Evolutionary conservation across 1,140 invertebrate genomes (phyloP), one percentile per base, ranked within the genome.

Genomic region (Dreissena polymorpha): DNA sequence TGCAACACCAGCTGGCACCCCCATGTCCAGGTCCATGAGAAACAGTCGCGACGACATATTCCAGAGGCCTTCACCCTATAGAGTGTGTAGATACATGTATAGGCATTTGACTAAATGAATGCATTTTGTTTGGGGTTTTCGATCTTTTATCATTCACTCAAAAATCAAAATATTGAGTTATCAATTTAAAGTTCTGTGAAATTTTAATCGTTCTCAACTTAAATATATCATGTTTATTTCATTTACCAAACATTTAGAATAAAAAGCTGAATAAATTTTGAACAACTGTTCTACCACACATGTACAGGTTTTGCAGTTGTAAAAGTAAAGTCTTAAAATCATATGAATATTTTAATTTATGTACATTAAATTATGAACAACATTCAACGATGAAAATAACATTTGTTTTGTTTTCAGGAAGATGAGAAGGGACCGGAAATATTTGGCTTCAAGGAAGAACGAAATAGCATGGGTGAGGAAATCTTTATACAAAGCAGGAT

Each of bases 31-130:
- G n/a, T 85, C 88, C 16, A 86, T 90, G n/a, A 81, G 90, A 50
- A 88, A 86, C 16, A 91, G 91, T 80, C 81, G 90, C 27, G 90
- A 91, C 85, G 91, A 91, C 49, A 69, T 86, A 50, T 86, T 88
- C 64, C 69, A 86, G 23, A 80, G 88, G 21, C 86, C 86, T 18
- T 88, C 87, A 49, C 86, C 88, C 18, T 87, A 88, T 51, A 85
- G 78, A 80, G 88, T 90, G 71, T 68, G 83, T 77, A 57, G 13
- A 67, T 23, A 65, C 16, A 64, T 0, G 10, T 68, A 23, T 23
- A 18, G 1, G 55, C 67, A 23, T 29, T 70, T 25, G 27, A 25
- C 39, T 53, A 21, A 13, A 13, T 23, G 7, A n/a, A 63, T 63
- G 23, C 2, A 23, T 63, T 13, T 2, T 2, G 23, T 63, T 63